Conservation (phyloP, 1,140 invertebrate genomes). For the Trinorchestia longiramus region DNA sequence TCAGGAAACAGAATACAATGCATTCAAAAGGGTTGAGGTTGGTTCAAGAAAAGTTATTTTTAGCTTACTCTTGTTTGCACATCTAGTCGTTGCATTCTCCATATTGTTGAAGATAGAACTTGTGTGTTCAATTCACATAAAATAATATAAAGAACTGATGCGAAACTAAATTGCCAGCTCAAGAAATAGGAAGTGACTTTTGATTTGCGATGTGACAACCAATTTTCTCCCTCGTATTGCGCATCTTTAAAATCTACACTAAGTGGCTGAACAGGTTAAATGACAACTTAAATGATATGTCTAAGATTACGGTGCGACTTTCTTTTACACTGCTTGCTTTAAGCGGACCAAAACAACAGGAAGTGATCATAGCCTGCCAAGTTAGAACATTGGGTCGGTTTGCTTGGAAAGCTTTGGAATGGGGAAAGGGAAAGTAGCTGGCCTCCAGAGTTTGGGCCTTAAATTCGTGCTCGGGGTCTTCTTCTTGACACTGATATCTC, state of each 20-base stretch:
- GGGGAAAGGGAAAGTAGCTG: slow-evolving; percentile 19
- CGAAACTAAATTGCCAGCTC: no score
- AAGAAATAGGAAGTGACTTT: no score
- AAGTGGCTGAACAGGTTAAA: not conserved
- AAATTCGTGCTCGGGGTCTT: not conserved
- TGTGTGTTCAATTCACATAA: no score
- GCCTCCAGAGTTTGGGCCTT: not conserved
- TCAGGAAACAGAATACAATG: not conserved
- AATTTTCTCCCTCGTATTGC: no score
- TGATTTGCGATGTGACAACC: no score
- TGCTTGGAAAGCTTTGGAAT: slow-evolving; percentile 17
- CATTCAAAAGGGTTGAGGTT: not conserved
- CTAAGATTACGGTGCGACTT: not conserved
- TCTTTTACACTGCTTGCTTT: not conserved
- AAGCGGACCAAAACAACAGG: not conserved
- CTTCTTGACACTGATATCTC: slow-evolving; percentile 29
- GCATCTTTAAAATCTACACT: no score
- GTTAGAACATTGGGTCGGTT: slow-evolving; percentile 15
- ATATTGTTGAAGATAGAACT: no score
- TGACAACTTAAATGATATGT: not conserved
- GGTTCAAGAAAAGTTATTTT: not conserved
- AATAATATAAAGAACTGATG: no score
- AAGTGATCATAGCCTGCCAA: not conserved
- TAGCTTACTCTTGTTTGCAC: no score
- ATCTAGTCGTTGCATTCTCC: no score